Conservation (phyloP, 2,797 vertebrate species). For the Arctocebus calabarensis region DNA sequence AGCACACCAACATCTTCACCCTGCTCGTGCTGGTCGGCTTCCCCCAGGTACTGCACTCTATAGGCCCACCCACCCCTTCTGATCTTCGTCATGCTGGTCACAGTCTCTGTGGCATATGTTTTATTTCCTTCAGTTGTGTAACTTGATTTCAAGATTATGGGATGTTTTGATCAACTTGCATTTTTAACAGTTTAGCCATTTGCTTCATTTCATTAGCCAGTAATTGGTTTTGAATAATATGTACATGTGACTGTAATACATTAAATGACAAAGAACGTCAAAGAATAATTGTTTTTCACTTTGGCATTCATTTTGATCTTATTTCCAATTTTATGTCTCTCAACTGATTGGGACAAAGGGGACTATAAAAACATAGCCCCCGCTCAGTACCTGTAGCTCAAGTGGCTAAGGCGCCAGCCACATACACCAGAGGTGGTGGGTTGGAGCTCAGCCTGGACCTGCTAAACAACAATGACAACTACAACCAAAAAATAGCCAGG, state of each 20-base stretch:
- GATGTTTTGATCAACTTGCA: neutral
- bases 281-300: neutral
- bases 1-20: conserved; percentile 98
- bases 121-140: neutral
- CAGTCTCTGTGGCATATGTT: neutral
- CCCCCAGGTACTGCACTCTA: conserved; percentile 92
- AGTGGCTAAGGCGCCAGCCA: too few species aligned
- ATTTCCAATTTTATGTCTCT: conserved; percentile 32
- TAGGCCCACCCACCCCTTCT: neutral
- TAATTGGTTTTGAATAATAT: neutral
- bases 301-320: conserved; percentile 30
- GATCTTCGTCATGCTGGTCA: neutral
- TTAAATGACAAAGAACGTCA: conserved; percentile 21
- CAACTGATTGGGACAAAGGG: neutral
- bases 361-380: neutral
- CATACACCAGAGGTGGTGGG: too few species aligned
- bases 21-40: conserved; percentile 97
- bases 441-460: too few species aligned
- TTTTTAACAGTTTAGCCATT: neutral
- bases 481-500: too few species aligned
- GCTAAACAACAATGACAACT: too few species aligned
- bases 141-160: conserved; percentile 24
- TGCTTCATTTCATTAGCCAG: neutral
- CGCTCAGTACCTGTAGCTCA: too few species aligned
- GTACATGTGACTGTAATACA: neutral